Evolutionary conservation across 1,140 invertebrate genomes (phyloP), one percentile per base, ranked within the genome.

Genomic region (Augochlora pura): DNA sequence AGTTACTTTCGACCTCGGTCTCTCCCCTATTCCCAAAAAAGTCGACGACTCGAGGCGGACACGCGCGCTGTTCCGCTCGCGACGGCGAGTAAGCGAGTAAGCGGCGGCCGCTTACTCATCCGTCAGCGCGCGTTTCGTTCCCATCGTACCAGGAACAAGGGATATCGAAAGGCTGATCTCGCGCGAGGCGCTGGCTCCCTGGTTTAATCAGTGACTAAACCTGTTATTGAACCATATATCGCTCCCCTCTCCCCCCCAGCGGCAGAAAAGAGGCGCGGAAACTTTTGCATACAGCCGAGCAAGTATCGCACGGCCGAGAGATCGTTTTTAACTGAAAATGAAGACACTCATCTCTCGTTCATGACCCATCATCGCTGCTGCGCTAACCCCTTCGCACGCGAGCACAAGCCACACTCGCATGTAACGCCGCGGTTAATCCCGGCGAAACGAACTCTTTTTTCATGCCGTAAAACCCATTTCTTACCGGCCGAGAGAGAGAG

Each of bases 131-230:
- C n/a, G n/a, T n/a, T 52, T 68, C 65, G 69, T 79, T 85, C 65
- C 82, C 83, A 74, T 70, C 64, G 70, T 85, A 85, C 84, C 67
- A 85, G 76, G 84, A 86, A 85, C 63, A 64, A 72, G 75, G 83
- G 83, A 78, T 84, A 82, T 85, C 83, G 54, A 27, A 46, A 81
- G 77, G 46, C 73, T 46, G 77, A 84, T 84, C 73, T 77, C 23
- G 27, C n/a, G 62, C 72, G 46, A 54, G 77, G 57, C 66, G 78
- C 49, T 84, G 59, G 59, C 74, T 73, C 38, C 27, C 46, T 54
- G 21, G 21, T 80, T 60, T 85, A 86, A 86, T 85, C 84, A 80
- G 67, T 86, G 83, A 86, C 84, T 86, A 86, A 86, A 85, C 83
- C 74, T 85, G 79, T 71, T 63, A 81, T 54, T 70, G 77, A 79